A percentile compares a stretch with the other conserved stretches of the same genome.
Conservation (phyloP, 2,888 invertebrate species). For the Drosophila kambysellisi region DNA sequence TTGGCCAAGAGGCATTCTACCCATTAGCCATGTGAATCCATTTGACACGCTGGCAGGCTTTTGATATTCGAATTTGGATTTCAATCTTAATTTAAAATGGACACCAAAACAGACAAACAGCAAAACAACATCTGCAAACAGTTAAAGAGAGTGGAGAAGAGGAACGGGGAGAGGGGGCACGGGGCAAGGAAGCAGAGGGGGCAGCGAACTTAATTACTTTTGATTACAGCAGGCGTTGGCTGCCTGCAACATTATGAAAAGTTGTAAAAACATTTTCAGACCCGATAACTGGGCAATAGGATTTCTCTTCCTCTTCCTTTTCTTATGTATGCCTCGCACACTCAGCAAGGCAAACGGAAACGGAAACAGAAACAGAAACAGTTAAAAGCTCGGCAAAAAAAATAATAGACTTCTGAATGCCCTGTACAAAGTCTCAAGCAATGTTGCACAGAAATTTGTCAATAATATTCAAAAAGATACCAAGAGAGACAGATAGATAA, state of each 20-base stretch:
- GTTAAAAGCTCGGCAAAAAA: background rate
- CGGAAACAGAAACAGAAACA: constrained; percentile 18
- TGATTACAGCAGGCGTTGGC: constrained; percentile 21
- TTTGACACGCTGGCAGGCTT: constrained; percentile 28
- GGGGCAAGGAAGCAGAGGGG: background rate
- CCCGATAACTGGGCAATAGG: constrained; percentile 44
- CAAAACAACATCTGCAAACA: background rate
- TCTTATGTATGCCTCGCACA: constrained; percentile 5
- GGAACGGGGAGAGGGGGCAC: background rate
- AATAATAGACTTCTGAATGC: background rate
- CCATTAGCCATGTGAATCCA: constrained; percentile 5
- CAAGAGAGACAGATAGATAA: background rate
- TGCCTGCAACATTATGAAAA: constrained; percentile 29
- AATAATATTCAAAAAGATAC: background rate
- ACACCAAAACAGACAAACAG: constrained; percentile 15
- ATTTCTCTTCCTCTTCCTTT: constrained; percentile 1
- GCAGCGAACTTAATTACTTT: constrained; percentile 43
- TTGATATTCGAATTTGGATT: constrained; percentile 27
- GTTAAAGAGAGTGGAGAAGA: too few species aligned
- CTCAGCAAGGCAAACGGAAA: constrained; percentile 1
- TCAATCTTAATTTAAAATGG: constrained; percentile 34
- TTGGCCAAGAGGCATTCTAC: background rate
- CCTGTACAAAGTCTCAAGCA: background rate
- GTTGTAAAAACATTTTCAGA: constrained; percentile 32
- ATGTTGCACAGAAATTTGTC: background rate